phyloP scores from a whole-genome alignment of 2,113 vertebrate genomes.

The Ibidorhyncha struthersii region DNA sequence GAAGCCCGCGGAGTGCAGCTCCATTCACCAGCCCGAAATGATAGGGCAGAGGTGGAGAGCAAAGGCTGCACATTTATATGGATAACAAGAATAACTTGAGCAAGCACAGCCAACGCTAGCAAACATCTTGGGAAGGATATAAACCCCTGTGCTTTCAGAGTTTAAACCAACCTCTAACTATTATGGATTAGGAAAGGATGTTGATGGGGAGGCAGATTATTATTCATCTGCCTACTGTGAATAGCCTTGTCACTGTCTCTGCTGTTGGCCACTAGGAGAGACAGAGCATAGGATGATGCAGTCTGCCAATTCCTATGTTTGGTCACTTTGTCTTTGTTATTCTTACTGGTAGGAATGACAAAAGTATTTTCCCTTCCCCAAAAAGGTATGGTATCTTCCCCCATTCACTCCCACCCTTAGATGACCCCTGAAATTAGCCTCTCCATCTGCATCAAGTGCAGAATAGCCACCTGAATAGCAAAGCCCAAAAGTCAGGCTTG shows the following conservation, averaged over 20 bases:
- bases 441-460: neutral
- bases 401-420: neutral
- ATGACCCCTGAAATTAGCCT: neutral
- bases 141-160: neutral
- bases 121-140: neutral
- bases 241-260: neutral
- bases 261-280: neutral
- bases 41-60: constrained; percentile 21
- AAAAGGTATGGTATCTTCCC: neutral
- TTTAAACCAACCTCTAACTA: neutral
- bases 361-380: neutral
- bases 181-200: neutral
- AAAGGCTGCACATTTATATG: neutral
- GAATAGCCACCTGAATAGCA: neutral
- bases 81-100: neutral
- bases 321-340: neutral
- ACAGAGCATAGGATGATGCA: neutral
- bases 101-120: neutral
- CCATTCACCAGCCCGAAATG: neutral
- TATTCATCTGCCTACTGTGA: neutral
- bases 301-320: neutral
- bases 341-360: neutral
- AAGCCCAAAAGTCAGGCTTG: neutral
- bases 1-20: neutral
- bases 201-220: neutral